Percentiles rank a stretch among this genome's conserved stretches.
phyloP scores from a whole-genome alignment of 2,888 invertebrate genomes.

The Panzeria rudis region DNA sequence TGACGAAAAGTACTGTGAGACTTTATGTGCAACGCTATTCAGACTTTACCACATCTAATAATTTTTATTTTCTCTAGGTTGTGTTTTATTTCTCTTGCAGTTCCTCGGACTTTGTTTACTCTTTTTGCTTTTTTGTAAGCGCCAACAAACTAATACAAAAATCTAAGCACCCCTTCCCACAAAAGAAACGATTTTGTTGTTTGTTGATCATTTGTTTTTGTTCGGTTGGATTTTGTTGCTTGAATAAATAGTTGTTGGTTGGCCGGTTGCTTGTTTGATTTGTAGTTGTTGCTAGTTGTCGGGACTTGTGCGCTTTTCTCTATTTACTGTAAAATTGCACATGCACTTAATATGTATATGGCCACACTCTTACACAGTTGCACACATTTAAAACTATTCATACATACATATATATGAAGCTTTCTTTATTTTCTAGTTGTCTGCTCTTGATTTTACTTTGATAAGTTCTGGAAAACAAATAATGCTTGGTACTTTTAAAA shows the following conservation, averaged over 20 bases:
- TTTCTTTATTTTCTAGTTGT: slow-evolving; percentile 28
- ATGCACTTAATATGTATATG: slow-evolving; percentile 30
- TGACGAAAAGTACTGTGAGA: slow-evolving; percentile 58
- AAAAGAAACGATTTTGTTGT: slow-evolving; percentile 29
- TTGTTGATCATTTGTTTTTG: slow-evolving; percentile 43
- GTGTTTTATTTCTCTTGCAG: slow-evolving; percentile 18
- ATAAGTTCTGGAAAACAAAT: background rate
- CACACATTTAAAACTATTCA: background rate
- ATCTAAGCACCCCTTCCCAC: background rate
- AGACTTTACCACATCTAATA: slow-evolving; percentile 9
- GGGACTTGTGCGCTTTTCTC: slow-evolving; percentile 60
- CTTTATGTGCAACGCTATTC: slow-evolving; percentile 18
- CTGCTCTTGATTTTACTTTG: slow-evolving; percentile 1
- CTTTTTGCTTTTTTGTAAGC: slow-evolving; percentile 16
- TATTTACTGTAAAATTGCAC: slow-evolving; percentile 63
- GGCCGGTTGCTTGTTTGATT: slow-evolving; percentile 52
- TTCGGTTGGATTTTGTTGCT: slow-evolving; percentile 43
- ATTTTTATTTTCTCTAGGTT: background rate
- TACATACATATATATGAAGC: background rate
- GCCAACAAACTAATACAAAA: slow-evolving; percentile 1
- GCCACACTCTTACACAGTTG: background rate
- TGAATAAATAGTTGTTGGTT: slow-evolving; percentile 65
- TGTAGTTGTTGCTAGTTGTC: slow-evolving; percentile 59
- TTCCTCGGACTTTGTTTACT: slow-evolving; percentile 36
- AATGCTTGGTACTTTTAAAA: slow-evolving; percentile 1